These are phyloP conservation scores for Girardia tigrina DNA, from an alignment of 2,888 invertebrate species.

Conservation along the genomic window DNA sequence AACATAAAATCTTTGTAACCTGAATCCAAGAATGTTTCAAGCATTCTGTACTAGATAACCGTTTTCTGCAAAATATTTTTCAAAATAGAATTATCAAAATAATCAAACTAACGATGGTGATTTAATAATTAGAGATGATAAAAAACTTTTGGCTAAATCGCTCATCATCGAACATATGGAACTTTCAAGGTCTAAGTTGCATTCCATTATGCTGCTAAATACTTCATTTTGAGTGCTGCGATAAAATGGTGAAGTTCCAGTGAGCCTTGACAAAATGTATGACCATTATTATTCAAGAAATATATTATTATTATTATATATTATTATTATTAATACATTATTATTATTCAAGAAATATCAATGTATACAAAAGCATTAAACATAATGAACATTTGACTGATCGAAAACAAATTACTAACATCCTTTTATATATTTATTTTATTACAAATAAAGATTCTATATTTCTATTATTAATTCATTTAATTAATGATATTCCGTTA, in stretches of 20 bases:
- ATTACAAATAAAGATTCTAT: too few species aligned
- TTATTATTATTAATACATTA: neutral
- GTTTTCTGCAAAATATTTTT: neutral
- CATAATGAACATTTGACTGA: too few species aligned
- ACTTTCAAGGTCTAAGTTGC: neutral
- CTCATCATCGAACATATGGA: neutral
- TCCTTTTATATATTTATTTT: too few species aligned
- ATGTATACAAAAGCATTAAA: too few species aligned
- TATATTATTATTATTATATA: neutral
- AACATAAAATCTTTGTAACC: neutral
- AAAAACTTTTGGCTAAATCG: neutral
- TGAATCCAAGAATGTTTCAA: neutral
- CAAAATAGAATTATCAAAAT: neutral
- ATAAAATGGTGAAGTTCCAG: neutral
- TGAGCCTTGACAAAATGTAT: neutral
- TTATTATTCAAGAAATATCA: too few species aligned
- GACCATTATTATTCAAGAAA: neutral
- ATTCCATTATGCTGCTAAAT: neutral
- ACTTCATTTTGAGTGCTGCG: neutral
- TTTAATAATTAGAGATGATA: neutral
- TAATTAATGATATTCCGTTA: too few species aligned
- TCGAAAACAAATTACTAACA: too few species aligned
- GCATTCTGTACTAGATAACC: neutral
- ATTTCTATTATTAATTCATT: too few species aligned
- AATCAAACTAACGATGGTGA: neutral